These are phyloP conservation scores for Heliangelus exortis DNA, from an alignment of 2,797 vertebrate genomes.

Conservation along the genomic window DNA sequence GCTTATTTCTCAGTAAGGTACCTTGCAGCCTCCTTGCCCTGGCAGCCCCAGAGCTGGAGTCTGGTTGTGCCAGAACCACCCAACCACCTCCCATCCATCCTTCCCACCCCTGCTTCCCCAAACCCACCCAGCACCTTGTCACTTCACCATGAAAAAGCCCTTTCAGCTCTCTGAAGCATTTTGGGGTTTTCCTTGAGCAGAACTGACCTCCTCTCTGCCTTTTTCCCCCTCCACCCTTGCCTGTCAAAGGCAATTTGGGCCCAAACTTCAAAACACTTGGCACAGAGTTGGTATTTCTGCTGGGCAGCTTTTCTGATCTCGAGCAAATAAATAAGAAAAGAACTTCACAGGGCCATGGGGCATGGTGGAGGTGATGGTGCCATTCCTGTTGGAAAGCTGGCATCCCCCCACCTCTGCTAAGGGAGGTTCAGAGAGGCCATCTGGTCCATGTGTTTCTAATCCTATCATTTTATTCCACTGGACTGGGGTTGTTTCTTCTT, in stretches of 20 bases:
- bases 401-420: neutral
- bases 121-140: rapidly evolving
- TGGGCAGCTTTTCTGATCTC: neutral
- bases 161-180: neutral
- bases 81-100: neutral
- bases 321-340: conserved; percentile 23
- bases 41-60: neutral
- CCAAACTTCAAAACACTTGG: conserved; percentile 21
- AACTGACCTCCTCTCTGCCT: neutral
- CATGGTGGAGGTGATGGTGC: neutral
- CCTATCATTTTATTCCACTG: neutral
- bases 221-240: rapidly evolving
- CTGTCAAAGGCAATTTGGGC: neutral
- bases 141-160: neutral
- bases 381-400: conserved; percentile 48
- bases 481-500: rapidly evolving
- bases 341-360: neutral
- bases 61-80: rapidly evolving
- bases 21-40: neutral
- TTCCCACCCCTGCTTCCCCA: neutral
- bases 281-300: conserved; percentile 26
- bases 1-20: neutral
- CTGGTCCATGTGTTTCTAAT: conserved; percentile 45
- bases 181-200: neutral
- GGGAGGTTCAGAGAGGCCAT: conserved; percentile 29